Conservation (phyloP, 2,113 vertebrate species). For the Pterophyllum scalare region DNA sequence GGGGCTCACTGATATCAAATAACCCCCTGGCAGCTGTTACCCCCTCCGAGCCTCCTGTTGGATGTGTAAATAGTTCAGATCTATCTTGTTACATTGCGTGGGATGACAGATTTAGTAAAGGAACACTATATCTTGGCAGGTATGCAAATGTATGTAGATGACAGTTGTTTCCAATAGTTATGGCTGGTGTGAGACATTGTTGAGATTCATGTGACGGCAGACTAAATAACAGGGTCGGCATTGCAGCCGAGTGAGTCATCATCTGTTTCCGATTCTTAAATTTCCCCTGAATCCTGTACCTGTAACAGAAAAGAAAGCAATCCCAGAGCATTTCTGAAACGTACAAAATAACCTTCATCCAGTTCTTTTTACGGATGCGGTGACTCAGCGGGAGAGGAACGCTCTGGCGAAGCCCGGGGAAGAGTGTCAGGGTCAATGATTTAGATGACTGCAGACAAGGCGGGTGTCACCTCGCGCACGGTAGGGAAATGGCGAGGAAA, state of each 20-base stretch:
- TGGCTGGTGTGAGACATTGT: slow-evolving; percentile 42
- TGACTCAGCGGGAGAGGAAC: slow-evolving; percentile 69
- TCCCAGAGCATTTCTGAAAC: background rate
- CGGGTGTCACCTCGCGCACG: slow-evolving; percentile 30
- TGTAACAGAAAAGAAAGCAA: slow-evolving; percentile 32
- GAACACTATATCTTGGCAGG: slow-evolving; percentile 54
- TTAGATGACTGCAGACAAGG: slow-evolving; percentile 35
- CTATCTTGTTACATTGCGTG: slow-evolving; percentile 64
- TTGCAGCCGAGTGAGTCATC: slow-evolving; percentile 22
- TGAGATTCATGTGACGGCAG: slow-evolving; percentile 10
- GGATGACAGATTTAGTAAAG: slow-evolving; percentile 66
- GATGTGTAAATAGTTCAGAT: slow-evolving; percentile 66
- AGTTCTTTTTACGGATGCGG: slow-evolving; percentile 11
- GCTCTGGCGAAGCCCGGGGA: slow-evolving; percentile 46
- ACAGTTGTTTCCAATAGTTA: slow-evolving; percentile 50
- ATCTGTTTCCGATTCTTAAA: slow-evolving; percentile 51
- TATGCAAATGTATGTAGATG: slow-evolving; percentile 70
- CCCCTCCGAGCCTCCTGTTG: slow-evolving; percentile 49
- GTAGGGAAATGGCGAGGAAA: background rate
- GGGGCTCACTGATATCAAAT: slow-evolving; percentile 64
- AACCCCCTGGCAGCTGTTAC: slow-evolving; percentile 70
- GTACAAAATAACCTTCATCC: slow-evolving; percentile 19
- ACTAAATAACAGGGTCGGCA: slow-evolving; percentile 19
- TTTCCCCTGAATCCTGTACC: slow-evolving; percentile 1
- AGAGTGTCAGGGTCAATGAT: slow-evolving; percentile 50